phyloP scores from a whole-genome alignment of 2,113 vertebrate species.

The Cyrtonyx montezumae region DNA sequence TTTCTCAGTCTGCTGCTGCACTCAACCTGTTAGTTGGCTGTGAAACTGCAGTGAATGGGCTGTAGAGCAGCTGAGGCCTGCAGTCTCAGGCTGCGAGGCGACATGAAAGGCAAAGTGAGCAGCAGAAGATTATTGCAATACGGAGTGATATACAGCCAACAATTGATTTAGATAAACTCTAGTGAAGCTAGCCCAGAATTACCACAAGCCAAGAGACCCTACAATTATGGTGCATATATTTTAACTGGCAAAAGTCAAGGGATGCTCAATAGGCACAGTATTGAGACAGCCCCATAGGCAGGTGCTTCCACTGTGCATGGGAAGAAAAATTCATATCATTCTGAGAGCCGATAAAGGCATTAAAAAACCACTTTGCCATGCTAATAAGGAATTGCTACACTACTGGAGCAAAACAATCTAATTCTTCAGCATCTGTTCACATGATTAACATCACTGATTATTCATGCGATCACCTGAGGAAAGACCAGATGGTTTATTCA shows the following conservation, averaged over 20 bases:
- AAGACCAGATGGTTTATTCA: neutral
- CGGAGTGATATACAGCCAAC: neutral
- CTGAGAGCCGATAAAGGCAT: neutral
- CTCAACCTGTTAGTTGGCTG: neutral
- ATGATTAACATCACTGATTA: neutral
- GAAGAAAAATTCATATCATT: neutral
- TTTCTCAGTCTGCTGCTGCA: neutral
- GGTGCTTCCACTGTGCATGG: fast-evolving
- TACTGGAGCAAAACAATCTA: neutral
- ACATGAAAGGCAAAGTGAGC: neutral
- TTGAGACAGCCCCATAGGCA: fast-evolving
- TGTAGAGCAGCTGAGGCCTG: neutral
- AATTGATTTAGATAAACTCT: neutral
- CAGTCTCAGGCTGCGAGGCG: fast-evolving
- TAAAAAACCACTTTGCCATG: neutral
- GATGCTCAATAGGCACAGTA: neutral
- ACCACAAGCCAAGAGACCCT: neutral
- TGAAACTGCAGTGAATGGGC: fast-evolving
- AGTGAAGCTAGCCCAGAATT: neutral
- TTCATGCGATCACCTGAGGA: neutral
- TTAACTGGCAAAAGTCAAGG: neutral
- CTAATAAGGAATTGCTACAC: neutral
- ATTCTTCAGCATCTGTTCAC: slow-evolving; percentile 1
- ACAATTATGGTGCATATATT: fast-evolving
- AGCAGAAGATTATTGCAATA: neutral